phyloP scores from a whole-genome alignment of 2,888 invertebrate genomes.

The Holacanthella duospinosa region DNA sequence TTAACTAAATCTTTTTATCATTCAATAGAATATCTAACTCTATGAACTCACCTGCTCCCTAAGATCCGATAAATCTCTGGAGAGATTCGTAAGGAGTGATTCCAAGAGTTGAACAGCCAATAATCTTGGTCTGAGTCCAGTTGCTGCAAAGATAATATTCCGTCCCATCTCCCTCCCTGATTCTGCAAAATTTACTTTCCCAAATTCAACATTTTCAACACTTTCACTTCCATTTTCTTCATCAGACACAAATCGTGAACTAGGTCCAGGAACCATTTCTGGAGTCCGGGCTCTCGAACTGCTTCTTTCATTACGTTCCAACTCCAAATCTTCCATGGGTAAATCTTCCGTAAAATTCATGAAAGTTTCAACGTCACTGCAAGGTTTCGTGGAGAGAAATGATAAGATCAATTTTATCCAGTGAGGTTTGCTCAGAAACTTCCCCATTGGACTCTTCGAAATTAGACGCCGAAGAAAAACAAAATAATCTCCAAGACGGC shows the following conservation, averaged over 20 bases:
- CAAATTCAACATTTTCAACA: not conserved
- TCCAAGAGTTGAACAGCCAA: constrained; percentile 48
- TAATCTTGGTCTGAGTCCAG: constrained; percentile 45
- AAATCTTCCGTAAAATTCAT: constrained; percentile 21
- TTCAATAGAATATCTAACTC: not conserved
- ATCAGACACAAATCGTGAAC: not conserved
- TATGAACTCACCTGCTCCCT: constrained; percentile 41
- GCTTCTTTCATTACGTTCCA: constrained; percentile 34
- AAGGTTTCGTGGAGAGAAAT: constrained; percentile 40
- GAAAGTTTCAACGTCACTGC: constrained; percentile 32
- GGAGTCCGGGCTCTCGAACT: not conserved
- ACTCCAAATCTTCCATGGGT: constrained; percentile 24
- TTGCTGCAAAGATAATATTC: constrained; percentile 37
- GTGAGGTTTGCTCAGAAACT: constrained; percentile 44
- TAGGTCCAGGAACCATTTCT: not conserved
- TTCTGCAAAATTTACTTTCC: constrained; percentile 15
- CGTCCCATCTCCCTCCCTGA: constrained; percentile 5
- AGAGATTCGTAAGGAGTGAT: constrained; percentile 44
- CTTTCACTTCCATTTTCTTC: not conserved
- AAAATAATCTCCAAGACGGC: constrained; percentile 48
- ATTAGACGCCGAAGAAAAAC: constrained; percentile 49
- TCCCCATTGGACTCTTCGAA: constrained; percentile 44
- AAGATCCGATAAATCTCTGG: constrained; percentile 40
- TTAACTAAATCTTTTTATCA: not conserved
- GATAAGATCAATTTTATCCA: constrained; percentile 48